These are phyloP conservation scores for Drosophila pseudotakahashii DNA, from an alignment of 2,888 invertebrate species.

Conservation along the genomic window DNA sequence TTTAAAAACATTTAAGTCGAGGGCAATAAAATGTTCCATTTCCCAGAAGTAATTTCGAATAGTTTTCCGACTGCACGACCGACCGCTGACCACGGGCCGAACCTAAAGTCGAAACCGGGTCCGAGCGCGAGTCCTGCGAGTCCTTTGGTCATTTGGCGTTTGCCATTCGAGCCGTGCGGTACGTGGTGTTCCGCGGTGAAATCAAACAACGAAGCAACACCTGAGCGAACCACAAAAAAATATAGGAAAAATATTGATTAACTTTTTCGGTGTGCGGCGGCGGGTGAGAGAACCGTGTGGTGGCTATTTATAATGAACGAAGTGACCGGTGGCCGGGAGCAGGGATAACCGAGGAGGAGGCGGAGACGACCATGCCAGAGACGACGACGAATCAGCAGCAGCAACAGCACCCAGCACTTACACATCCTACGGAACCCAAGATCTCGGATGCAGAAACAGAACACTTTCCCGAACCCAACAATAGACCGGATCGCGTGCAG, in stretches of 20 bases:
- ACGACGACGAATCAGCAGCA: conserved; percentile 17
- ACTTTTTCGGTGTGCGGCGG: conserved; percentile 42
- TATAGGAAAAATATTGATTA: conserved; percentile 69
- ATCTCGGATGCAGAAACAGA: conserved; percentile 64
- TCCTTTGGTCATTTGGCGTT: conserved; percentile 80
- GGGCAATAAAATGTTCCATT: no score
- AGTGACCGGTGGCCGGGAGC: conserved; percentile 35
- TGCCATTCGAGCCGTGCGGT: conserved; percentile 75
- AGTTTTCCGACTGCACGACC: conserved; percentile 17
- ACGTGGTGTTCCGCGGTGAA: conserved; percentile 57
- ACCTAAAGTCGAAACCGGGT: conserved; percentile 48
- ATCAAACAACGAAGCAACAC: conserved; percentile 39
- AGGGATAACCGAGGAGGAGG: conserved; percentile 29
- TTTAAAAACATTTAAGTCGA: neutral
- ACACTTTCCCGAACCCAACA: conserved; percentile 59
- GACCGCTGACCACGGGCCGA: conserved; percentile 52
- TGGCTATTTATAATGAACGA: conserved; percentile 57
- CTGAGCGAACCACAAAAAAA: conserved; percentile 36
- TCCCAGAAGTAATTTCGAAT: neutral
- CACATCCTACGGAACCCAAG: conserved; percentile 10
- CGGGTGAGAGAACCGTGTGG: conserved; percentile 36
- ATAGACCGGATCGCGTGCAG: conserved; percentile 66
- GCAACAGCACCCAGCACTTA: conserved; percentile 59
- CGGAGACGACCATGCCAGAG: conserved; percentile 59
- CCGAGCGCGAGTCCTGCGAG: conserved; percentile 58